phyloP scores from a whole-genome alignment of 2,888 invertebrate genomes.

The Pammene fasciana region DNA sequence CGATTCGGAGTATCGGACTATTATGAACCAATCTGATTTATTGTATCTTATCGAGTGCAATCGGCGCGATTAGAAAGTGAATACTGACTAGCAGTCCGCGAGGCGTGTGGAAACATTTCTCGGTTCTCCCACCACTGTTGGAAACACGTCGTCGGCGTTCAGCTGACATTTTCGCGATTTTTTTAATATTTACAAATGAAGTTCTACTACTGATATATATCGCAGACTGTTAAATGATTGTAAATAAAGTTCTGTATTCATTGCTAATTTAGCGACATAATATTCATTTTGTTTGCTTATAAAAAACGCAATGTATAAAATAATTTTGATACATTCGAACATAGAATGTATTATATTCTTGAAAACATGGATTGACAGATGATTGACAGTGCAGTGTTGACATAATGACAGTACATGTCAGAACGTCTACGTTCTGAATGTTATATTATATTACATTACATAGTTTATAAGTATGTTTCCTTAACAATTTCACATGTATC shows the following conservation, averaged over 20 bases:
- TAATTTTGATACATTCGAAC: too few species aligned
- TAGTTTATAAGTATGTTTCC: too few species aligned
- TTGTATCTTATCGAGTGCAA: slow-evolving; percentile 56
- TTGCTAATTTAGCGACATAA: neutral
- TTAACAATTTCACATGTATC: too few species aligned
- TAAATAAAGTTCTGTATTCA: neutral
- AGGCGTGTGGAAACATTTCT: slow-evolving; percentile 65
- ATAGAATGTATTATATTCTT: neutral
- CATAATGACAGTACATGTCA: slow-evolving; percentile 10
- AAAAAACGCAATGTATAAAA: slow-evolving; percentile 10
- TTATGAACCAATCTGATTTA: slow-evolving; percentile 25
- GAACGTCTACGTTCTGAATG: slow-evolving; percentile 9
- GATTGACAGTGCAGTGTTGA: neutral
- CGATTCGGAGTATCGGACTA: slow-evolving; percentile 45
- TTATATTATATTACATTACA: neutral
- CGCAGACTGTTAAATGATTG: slow-evolving; percentile 2
- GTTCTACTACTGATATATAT: slow-evolving; percentile 8
- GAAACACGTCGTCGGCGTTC: slow-evolving; percentile 72
- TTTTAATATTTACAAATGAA: slow-evolving; percentile 43
- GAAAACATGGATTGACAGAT: neutral
- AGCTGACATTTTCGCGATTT: slow-evolving; percentile 51
- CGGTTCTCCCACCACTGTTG: slow-evolving; percentile 73
- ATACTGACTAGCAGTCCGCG: slow-evolving; percentile 63
- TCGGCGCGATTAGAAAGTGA: slow-evolving; percentile 77
- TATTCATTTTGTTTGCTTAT: neutral